Evolutionary conservation across 2,797 vertebrate species (phyloP), one percentile per base, ranked within the genome.

Genomic region (Hypotaenidia philippensis): DNA sequence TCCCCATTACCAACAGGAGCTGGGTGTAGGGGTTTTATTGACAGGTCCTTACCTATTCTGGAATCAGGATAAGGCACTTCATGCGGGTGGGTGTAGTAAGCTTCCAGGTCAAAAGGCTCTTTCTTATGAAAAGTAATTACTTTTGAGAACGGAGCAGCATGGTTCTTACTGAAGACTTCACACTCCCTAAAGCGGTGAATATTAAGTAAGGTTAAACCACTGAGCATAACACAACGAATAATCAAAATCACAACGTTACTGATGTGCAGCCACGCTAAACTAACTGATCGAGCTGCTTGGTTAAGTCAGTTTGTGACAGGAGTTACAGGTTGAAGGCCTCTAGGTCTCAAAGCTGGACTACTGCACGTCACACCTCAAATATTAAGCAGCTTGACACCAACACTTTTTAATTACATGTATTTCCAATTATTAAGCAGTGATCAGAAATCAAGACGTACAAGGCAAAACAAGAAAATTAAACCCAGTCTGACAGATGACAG

Each of bases 101-200:
- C 98, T 96, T 98, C 98, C 94, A 98, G 93, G 83, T 98, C 98
- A 97, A 98, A 98, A 89, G 98, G 98, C 74, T 98, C 98, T 90
- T 98, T 98, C 96, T 98, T 98, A 95, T 98, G 98, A 91, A 98
- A 98, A 83, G 98, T 98, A 84, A 98, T 98, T 72, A 98, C 97
- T 97, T 98, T 98, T 44, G 98, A 98, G 95, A 98, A 98, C 25
- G 98, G 98, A 86, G 98, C 97, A 94, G 98, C 97, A 61, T 98
- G 98, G 63, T 98, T 98, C 94, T 98, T 98, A 94, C 86, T 97
- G 96, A 98, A 98, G 71, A 98, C 98, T 97, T 98, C 98, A 89
- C 98, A 98, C 81, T 98, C 98, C 87, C 98, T 98, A 77, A 38
- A 96, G 65, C 32, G 77, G 52, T 36, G 69, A 86, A 68, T 32